Base-by-base conservation (phyloP, 2,113 vertebrate genomes). In the Syngnathus floridae region DNA sequence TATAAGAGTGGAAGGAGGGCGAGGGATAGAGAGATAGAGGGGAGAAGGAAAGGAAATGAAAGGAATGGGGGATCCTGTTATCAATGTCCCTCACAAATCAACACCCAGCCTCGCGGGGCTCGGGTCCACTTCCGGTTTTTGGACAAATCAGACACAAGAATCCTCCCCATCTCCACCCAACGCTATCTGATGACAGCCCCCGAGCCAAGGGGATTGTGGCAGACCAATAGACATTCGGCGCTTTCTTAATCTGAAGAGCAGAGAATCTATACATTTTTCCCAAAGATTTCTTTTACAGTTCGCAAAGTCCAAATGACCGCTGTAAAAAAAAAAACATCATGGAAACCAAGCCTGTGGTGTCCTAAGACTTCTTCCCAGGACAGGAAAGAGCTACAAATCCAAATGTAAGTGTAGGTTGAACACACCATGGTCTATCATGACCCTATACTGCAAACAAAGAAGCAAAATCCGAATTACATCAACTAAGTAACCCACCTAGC, bases 121-220 rank as follows among this genome's bases (percentile, higher is more conserved):
- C 70, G 79, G 74, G 75, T 72, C 68, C 65, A 58, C 74, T 84
- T 86, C 80, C 81, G 81, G 79, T 82, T 80, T 79, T 65, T 40
- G 66, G 66, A 71, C 84, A 76, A 82, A 79, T 80, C 13, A 56
- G 64, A 72, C 22, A 60, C 51, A 21, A 64, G 64, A 36, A 35
- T 35, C 22, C 26, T 37, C 41, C 49, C 21, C 54, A 55, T 46
- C 63, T 37, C 17, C 52, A 21, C 65, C 63, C 36, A 35, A 41
- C 41, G 66, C 62, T 70, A 79, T 84, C 63, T 80, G 78, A 85
- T 84, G 76, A 73, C 69, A 66, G 56, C 45, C 67, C 26, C 63
- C 45, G 26, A 49, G 58, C 56, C 60, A 22, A 62, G 80, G 77
- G 73, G 74, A 60, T 57, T 69, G 70, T 67, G 64, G 76, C 61